These are phyloP conservation scores for Eudasyphora cyanicolor DNA, from an alignment of 2,888 invertebrate species.

Conservation along the genomic window DNA sequence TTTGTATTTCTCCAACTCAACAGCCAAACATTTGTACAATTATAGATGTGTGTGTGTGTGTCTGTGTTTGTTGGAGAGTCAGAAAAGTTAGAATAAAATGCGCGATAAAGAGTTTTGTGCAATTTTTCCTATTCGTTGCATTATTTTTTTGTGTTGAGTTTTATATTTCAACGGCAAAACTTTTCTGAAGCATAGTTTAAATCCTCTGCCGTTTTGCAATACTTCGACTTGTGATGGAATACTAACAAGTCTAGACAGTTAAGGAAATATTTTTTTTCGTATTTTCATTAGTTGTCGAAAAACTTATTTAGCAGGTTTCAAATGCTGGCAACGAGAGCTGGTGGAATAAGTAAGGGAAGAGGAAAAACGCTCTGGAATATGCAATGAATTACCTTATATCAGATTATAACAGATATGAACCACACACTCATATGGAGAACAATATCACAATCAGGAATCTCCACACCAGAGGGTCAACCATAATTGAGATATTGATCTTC, in stretches of 20 bases:
- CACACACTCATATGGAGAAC: no score
- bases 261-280: slow-evolving; percentile 48
- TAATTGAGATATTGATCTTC: no score
- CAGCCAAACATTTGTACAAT: background rate
- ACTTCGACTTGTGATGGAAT: slow-evolving; percentile 48
- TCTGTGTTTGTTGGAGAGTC: slow-evolving; percentile 16
- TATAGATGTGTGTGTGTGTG: background rate
- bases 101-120: slow-evolving; percentile 55
- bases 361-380: no score
- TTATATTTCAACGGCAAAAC: background rate
- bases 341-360: background rate
- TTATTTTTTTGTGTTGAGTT: slow-evolving; percentile 13
- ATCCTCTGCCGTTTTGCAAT: background rate
- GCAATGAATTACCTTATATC: no score
- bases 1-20: background rate
- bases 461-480: no score
- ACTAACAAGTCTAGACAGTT: slow-evolving; percentile 63
- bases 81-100: slow-evolving; percentile 17
- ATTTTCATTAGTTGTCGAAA: slow-evolving; percentile 10
- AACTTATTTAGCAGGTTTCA: background rate
- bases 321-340: background rate
- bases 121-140: slow-evolving; percentile 27
- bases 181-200: slow-evolving; percentile 19
- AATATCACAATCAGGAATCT: no score
- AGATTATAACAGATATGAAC: no score